phyloP scores from a whole-genome alignment of 2,888 invertebrate species.

The Limulus polyphemus region DNA sequence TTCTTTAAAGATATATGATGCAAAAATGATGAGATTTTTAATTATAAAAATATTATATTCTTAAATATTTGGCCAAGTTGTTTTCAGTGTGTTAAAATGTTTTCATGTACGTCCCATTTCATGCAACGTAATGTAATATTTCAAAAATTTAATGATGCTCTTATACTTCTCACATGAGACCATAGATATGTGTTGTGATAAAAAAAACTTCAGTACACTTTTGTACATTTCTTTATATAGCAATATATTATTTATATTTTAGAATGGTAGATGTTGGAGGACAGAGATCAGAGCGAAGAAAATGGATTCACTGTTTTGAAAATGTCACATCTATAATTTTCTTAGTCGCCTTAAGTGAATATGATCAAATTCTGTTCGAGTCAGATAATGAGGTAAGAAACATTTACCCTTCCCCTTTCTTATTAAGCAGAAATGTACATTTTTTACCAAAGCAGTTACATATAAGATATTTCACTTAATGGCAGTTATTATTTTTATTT shows the following conservation, averaged over 20 bases:
- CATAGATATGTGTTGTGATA: too few species aligned
- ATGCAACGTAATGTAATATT: not conserved
- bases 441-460: not conserved
- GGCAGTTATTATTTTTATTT: not conserved
- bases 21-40: too few species aligned
- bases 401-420: not conserved
- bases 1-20: too few species aligned
- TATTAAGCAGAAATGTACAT: not conserved
- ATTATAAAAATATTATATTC: too few species aligned
- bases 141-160: not conserved
- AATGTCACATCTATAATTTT: conserved; percentile 49
- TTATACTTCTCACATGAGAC: too few species aligned
- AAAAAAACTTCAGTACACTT: too few species aligned
- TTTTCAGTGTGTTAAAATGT: too few species aligned
- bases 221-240: not conserved
- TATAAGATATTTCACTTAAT: not conserved
- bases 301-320: conserved; percentile 49
- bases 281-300: conserved; percentile 44
- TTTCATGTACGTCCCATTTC: too few species aligned
- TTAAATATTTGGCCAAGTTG: too few species aligned
- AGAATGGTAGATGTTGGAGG: conserved; percentile 49
- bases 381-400: conserved; percentile 44
- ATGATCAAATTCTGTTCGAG: conserved; percentile 47
- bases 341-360: conserved; percentile 47
- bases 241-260: conserved; percentile 20